Percentiles rank a stretch among this genome's conserved stretches.
These are phyloP conservation scores for Galeopsomyia nigrocyanea DNA, from an alignment of 2,888 invertebrate genomes.

Conservation along the genomic window DNA sequence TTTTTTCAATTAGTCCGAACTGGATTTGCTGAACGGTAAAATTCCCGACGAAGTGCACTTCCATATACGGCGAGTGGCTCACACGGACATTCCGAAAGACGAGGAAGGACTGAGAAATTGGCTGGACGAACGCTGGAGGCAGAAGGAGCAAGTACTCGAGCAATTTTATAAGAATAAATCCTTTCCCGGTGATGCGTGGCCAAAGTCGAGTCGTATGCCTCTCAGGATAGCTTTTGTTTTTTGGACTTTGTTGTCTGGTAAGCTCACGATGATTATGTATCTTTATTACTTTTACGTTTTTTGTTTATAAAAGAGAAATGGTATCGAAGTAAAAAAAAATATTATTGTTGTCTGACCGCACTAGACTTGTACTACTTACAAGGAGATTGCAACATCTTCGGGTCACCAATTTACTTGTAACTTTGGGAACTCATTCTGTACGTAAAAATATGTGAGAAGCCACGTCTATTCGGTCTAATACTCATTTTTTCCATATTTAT, in stretches of 20 bases:
- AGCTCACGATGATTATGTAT: conserved; percentile 4
- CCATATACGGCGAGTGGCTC: conserved; percentile 78
- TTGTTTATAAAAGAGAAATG: too few relatives aligned
- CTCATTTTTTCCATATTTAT: too few relatives aligned
- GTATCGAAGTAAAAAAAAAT: too few relatives aligned
- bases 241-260: conserved; percentile 71
- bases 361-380: too few relatives aligned
- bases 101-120: conserved; percentile 74
- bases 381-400: too few relatives aligned
- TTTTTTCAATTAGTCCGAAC: conserved; percentile 75
- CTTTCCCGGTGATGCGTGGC: conserved; percentile 66
- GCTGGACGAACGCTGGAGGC: conserved; percentile 77
- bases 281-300: not conserved
- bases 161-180: conserved; percentile 74
- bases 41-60: conserved; percentile 84
- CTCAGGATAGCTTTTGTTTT: conserved; percentile 74
- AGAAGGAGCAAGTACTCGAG: conserved; percentile 76
- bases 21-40: conserved; percentile 77
- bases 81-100: conserved; percentile 73
- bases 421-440: too few relatives aligned
- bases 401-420: too few relatives aligned
- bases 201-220: conserved; percentile 64
- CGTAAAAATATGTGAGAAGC: too few relatives aligned
- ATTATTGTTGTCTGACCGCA: not conserved
- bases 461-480: too few relatives aligned